Percentiles rank a stretch among this genome's conserved stretches.
phyloP scores from a whole-genome alignment of 2,888 invertebrate species.

The Pardosa pseudoannulata region DNA sequence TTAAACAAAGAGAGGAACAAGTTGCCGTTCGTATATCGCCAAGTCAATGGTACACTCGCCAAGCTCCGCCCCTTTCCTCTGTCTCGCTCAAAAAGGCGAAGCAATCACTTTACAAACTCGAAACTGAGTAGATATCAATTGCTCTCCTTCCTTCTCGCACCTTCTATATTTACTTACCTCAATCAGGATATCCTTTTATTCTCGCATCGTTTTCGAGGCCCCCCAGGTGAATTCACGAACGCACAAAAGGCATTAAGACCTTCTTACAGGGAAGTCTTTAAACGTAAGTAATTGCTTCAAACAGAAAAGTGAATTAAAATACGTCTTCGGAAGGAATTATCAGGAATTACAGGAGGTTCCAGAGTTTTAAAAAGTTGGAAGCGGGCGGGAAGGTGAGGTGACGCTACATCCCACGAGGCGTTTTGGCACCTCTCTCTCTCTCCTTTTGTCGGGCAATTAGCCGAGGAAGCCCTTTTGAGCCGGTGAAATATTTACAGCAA shows the following conservation, averaged over 20 bases:
- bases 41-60: too few relatives aligned
- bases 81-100: not conserved
- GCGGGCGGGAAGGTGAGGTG: not conserved
- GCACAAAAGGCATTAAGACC: not conserved
- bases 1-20: too few relatives aligned
- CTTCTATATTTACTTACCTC: not conserved
- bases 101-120: not conserved
- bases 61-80: too few relatives aligned
- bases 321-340: not conserved
- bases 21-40: too few relatives aligned
- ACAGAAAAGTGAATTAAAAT: not conserved
- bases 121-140: not conserved
- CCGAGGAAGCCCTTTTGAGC: not conserved
- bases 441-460: not conserved
- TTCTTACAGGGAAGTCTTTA: not conserved
- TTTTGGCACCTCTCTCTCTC: not conserved
- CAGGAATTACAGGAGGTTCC: not conserved
- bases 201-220: not conserved
- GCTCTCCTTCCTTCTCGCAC: not conserved
- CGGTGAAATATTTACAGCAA: not conserved
- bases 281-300: slow-evolving; percentile 9
- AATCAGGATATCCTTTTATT: not conserved
- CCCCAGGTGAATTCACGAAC: not conserved
- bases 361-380: not conserved
- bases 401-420: not conserved